Conservation (phyloP, 1,140 invertebrate species). For the Ceratitis capitata region DNA sequence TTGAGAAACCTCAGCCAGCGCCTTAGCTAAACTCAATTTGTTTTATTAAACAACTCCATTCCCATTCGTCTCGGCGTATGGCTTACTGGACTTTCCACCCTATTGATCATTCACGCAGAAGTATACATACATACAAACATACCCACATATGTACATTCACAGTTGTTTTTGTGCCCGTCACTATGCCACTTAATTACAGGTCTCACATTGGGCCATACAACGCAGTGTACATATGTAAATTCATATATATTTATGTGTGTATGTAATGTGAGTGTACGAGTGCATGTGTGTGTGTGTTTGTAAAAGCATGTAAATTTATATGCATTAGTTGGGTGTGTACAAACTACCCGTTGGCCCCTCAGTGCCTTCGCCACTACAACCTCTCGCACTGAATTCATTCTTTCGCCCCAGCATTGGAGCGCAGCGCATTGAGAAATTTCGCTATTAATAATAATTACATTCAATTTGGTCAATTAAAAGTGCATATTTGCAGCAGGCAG, state of each 20-base stretch:
- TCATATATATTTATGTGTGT: too few species aligned
- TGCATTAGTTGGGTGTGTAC: neutral
- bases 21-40: too few species aligned
- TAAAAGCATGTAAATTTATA: neutral
- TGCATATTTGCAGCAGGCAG: slow-evolving; percentile 40
- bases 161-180: neutral
- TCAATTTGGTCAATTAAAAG: slow-evolving; percentile 45
- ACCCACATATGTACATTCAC: neutral
- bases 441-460: slow-evolving; percentile 43
- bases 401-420: neutral
- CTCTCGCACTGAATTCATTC: neutral
- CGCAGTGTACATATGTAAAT: too few species aligned
- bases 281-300: neutral
- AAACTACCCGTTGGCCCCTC: neutral
- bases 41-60: too few species aligned
- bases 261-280: neutral
- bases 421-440: slow-evolving; percentile 38
- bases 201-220: too few species aligned
- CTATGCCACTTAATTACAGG: slow-evolving; percentile 25
- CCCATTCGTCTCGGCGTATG: too few species aligned
- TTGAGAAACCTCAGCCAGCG: too few species aligned
- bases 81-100: neutral
- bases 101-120: slow-evolving; percentile 6
- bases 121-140: neutral
- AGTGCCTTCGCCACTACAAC: neutral